Percentiles rank a stretch among this genome's conserved stretches.
Evolutionary conservation across 2,888 invertebrate species (phyloP).

Genomic region (Drosophila mimetica): DNA sequence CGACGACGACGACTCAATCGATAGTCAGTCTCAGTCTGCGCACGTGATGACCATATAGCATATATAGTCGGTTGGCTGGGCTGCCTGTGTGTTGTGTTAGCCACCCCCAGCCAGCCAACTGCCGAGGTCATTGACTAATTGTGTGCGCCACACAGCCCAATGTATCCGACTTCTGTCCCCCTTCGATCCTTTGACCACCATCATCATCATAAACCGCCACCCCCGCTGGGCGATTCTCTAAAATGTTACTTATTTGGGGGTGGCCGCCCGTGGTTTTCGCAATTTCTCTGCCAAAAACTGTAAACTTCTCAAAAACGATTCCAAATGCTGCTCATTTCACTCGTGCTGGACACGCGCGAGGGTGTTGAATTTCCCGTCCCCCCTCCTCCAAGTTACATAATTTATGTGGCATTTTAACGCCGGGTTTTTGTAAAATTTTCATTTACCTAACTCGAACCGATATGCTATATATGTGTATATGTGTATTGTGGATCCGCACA

Average conservation of each 20-base stretch:
- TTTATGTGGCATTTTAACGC: slow-evolving; percentile 78
- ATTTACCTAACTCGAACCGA: slow-evolving; percentile 41
- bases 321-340: slow-evolving; percentile 44
- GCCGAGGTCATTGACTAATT: slow-evolving; percentile 79
- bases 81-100: slow-evolving; percentile 15
- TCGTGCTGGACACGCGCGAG: slow-evolving; percentile 55
- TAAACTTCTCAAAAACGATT: slow-evolving; percentile 42
- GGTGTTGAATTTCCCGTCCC: slow-evolving; percentile 30
- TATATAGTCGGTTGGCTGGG: background rate
- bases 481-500: slow-evolving; percentile 52
- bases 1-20: slow-evolving; percentile 68
- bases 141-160: slow-evolving; percentile 52
- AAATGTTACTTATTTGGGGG: slow-evolving; percentile 41
- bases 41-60: slow-evolving; percentile 65
- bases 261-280: slow-evolving; percentile 43
- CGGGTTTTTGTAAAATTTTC: slow-evolving; percentile 55
- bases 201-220: slow-evolving; percentile 22
- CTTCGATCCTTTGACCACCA: background rate
- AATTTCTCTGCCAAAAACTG: slow-evolving; percentile 40
- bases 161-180: slow-evolving; percentile 5
- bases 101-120: slow-evolving; percentile 42
- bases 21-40: slow-evolving; percentile 74
- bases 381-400: slow-evolving; percentile 53
- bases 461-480: background rate
- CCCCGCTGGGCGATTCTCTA: slow-evolving; percentile 49